phyloP scores from a whole-genome alignment of 2,888 invertebrate species.

The Apodemia hepburni region DNA sequence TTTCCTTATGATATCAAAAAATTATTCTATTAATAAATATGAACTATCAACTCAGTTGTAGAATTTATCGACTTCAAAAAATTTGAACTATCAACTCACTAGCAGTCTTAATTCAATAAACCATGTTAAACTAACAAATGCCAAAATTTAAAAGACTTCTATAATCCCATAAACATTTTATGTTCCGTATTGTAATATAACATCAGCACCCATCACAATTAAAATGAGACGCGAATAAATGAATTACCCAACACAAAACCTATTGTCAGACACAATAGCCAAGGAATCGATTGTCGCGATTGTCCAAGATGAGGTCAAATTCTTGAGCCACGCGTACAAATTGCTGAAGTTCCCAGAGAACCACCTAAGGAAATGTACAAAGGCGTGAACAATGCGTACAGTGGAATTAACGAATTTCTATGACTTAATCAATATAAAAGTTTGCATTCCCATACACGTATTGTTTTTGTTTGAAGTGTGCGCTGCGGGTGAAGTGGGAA shows the following conservation, averaged over 20 bases:
- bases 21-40: too few relatives aligned
- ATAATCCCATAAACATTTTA: too few relatives aligned
- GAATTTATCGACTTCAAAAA: too few relatives aligned
- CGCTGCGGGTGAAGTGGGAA: constrained; percentile 62
- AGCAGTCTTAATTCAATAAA: too few relatives aligned
- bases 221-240: constrained; percentile 53
- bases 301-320: constrained; percentile 53
- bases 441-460: constrained; percentile 68
- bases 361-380: constrained; percentile 64
- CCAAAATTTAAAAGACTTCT: too few relatives aligned
- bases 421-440: constrained; percentile 77
- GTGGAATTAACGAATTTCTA: constrained; percentile 62
- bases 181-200: constrained; percentile 22
- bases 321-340: constrained; percentile 68
- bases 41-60: too few relatives aligned
- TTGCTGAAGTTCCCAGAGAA: constrained; percentile 73
- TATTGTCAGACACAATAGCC: constrained; percentile 52
- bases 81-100: too few relatives aligned
- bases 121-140: too few relatives aligned
- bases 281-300: constrained; percentile 51
- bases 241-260: constrained; percentile 66
- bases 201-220: constrained; percentile 58
- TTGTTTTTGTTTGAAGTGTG: constrained; percentile 65
- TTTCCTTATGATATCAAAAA: too few relatives aligned
- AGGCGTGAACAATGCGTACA: constrained; percentile 50